A percentile compares a stretch with the other conserved stretches of the same genome.
phyloP scores from a whole-genome alignment of 1,140 invertebrate species.

The Acromyrmex heyeri region DNA sequence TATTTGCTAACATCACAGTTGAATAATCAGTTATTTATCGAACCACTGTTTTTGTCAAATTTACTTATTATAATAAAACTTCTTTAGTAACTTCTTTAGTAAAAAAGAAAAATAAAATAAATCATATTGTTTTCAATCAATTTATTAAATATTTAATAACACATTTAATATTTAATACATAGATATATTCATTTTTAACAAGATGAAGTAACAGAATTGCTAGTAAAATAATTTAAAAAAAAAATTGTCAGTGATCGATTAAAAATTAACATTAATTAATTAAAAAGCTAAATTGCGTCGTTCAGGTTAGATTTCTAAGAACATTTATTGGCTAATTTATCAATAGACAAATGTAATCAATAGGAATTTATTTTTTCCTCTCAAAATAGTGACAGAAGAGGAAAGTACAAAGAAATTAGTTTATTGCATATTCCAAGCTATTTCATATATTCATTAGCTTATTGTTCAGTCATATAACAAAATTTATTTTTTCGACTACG shows the following conservation, averaged over 20 bases:
- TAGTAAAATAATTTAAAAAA: not conserved
- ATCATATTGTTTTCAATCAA: no score
- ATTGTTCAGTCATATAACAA: not conserved
- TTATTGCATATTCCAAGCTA: not conserved
- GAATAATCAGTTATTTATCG: slow-evolving; percentile 13
- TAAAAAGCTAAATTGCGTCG: not conserved
- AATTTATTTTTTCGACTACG: not conserved
- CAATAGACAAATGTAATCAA: not conserved
- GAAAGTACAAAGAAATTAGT: not conserved
- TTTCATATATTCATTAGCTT: not conserved
- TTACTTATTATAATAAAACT: not conserved
- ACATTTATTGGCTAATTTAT: not conserved
- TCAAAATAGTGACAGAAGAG: not conserved
- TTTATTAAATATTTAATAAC: no score
- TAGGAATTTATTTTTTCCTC: not conserved
- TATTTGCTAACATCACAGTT: no score
- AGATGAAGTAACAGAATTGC: not conserved
- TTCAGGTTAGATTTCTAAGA: not conserved
- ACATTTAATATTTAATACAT: not conserved
- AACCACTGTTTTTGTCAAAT: not conserved
- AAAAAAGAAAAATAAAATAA: not conserved
- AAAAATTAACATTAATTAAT: not conserved
- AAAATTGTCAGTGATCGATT: not conserved
- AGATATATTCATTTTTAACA: not conserved
- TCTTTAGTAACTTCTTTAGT: not conserved